Percentiles rank a stretch among this genome's conserved stretches.
Conservation (phyloP, 2,797 vertebrate species). For the Eleutherodactylus coqui region DNA sequence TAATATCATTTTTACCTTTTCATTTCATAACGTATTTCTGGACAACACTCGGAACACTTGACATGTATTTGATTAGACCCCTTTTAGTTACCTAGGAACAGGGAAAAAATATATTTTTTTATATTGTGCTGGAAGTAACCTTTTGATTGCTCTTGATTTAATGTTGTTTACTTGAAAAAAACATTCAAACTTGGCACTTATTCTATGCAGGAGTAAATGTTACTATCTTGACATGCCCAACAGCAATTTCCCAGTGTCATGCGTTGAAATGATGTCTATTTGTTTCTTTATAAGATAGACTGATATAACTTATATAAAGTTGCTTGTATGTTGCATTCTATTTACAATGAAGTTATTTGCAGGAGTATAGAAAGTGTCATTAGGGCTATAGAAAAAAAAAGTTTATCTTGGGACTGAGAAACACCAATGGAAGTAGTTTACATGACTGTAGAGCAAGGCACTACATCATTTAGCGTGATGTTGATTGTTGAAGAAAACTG, state of each 20-base stretch:
- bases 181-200: constrained; percentile 26
- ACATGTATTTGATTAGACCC: constrained; percentile 41
- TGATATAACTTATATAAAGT: neutral
- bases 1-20: neutral
- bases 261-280: neutral
- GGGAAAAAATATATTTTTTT: constrained; percentile 3
- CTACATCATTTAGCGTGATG: too few species aligned
- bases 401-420: too few species aligned
- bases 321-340: neutral
- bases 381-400: too few species aligned
- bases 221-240: constrained; percentile 31
- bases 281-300: neutral
- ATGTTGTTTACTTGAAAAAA: constrained; percentile 27
- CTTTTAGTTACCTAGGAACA: constrained; percentile 56
- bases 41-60: constrained; percentile 6
- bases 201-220: constrained; percentile 22
- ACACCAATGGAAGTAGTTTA: too few species aligned
- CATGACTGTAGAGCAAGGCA: too few species aligned
- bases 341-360: neutral
- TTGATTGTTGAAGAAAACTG: too few species aligned
- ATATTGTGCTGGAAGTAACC: constrained; percentile 29
- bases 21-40: neutral
- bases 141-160: constrained; percentile 41
- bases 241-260: neutral
- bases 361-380: neutral